Conservation (phyloP, 2,113 vertebrate genomes). For the Plecotus auritus region DNA sequence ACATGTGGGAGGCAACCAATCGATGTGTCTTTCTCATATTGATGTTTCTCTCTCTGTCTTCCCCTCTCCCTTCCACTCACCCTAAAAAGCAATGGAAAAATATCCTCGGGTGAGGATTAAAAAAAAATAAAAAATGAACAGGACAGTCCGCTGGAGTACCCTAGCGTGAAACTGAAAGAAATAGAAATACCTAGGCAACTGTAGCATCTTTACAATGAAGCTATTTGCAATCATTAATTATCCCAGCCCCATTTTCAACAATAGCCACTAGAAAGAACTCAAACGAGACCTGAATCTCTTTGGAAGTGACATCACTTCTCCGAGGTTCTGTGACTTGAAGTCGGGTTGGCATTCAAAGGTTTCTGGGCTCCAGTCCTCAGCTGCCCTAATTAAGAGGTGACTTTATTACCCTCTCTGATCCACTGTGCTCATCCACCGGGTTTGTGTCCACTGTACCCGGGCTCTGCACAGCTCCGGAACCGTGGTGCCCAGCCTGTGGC, state of each 20-base stretch:
- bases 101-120: too few species aligned
- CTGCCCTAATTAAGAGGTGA: not conserved
- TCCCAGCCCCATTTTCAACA: not conserved
- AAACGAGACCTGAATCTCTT: not conserved
- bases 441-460: not conserved
- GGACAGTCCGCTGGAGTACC: not conserved
- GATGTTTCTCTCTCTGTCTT: too few species aligned
- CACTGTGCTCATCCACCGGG: not conserved
- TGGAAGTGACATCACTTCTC: not conserved
- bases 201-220: not conserved
- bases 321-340: not conserved
- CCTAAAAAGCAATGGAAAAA: too few species aligned
- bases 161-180: not conserved
- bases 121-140: too few species aligned
- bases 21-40: too few species aligned
- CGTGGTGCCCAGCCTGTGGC: not conserved
- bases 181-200: not conserved
- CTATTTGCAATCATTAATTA: not conserved
- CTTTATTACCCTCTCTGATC: not conserved
- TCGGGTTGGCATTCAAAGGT: not conserved
- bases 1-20: too few species aligned
- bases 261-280: not conserved
- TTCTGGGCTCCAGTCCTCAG: not conserved
- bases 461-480: not conserved
- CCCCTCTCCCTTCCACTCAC: too few species aligned